Conservation (phyloP, 2,113 vertebrate species). For the Psittacula cyanocephala region DNA sequence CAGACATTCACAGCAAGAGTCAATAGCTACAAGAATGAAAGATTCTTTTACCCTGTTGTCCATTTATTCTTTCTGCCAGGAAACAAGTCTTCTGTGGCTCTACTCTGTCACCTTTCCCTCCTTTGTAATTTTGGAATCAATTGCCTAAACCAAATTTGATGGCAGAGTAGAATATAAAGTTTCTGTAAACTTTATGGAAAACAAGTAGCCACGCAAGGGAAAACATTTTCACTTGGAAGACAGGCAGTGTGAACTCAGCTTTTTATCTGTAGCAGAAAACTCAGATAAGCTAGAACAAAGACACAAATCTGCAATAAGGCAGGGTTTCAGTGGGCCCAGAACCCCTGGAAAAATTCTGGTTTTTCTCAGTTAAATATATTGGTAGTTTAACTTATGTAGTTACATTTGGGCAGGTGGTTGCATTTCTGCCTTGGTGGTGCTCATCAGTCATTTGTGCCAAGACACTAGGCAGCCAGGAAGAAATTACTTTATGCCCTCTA, state of each 20-base stretch:
- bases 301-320: not conserved
- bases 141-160: not conserved
- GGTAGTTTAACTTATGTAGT: not conserved
- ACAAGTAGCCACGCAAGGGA: not conserved
- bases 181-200: not conserved
- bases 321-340: not conserved
- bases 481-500: not conserved
- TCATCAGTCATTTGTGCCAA: not conserved
- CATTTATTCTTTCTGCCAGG: not conserved
- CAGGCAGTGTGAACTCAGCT: not conserved
- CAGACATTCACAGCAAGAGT: not conserved
- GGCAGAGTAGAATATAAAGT: not conserved
- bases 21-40: not conserved
- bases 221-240: not conserved
- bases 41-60: not conserved
- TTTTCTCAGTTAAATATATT: not conserved
- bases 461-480: not conserved
- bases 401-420: not conserved
- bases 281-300: not conserved
- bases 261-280: not conserved
- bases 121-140: not conserved
- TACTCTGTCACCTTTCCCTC: not conserved
- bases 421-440: not conserved
- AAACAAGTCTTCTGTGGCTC: not conserved
- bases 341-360: not conserved